Conservation (phyloP, 1,140 invertebrate species). For the Drosophila varians region DNA sequence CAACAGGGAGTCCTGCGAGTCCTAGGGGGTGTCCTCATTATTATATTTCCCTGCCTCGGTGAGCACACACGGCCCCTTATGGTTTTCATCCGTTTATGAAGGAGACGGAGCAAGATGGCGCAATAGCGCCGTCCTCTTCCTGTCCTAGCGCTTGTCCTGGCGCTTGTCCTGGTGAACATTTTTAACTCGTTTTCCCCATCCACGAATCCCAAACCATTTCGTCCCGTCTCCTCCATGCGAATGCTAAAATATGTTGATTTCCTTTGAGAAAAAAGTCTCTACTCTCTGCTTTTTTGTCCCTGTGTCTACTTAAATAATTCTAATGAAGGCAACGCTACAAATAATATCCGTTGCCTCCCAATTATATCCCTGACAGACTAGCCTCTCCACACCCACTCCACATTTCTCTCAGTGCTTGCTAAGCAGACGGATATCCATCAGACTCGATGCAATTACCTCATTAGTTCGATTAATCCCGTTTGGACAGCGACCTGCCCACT, state of each 20-base stretch:
- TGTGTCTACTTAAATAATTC: constrained; percentile 39
- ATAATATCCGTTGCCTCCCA: constrained; percentile 12
- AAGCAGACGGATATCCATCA: not conserved
- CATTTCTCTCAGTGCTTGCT: not conserved
- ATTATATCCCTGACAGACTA: too few relatives aligned
- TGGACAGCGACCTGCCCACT: constrained; percentile 38
- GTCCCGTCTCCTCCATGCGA: constrained; percentile 53
- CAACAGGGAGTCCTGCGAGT: constrained; percentile 1
- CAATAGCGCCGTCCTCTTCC: too few relatives aligned
- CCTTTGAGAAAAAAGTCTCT: constrained; percentile 42
- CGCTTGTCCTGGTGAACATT: constrained; percentile 26
- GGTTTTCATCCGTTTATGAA: constrained; percentile 47
- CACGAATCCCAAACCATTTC: not conserved
- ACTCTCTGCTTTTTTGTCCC: not conserved
- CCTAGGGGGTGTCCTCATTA: constrained; percentile 74
- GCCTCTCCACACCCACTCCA: too few relatives aligned
- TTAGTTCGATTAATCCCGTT: constrained; percentile 17
- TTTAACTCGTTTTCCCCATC: constrained; percentile 49
- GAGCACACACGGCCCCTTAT: constrained; percentile 37
- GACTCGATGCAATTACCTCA: constrained; percentile 8
- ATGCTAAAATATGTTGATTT: constrained; percentile 75
- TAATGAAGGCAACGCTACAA: not conserved
- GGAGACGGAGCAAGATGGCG: not conserved
- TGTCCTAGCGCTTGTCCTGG: not conserved
- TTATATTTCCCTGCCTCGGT: constrained; percentile 72